Base-by-base conservation (phyloP, 2,888 invertebrate species). In the Amblyteles armatorius region DNA sequence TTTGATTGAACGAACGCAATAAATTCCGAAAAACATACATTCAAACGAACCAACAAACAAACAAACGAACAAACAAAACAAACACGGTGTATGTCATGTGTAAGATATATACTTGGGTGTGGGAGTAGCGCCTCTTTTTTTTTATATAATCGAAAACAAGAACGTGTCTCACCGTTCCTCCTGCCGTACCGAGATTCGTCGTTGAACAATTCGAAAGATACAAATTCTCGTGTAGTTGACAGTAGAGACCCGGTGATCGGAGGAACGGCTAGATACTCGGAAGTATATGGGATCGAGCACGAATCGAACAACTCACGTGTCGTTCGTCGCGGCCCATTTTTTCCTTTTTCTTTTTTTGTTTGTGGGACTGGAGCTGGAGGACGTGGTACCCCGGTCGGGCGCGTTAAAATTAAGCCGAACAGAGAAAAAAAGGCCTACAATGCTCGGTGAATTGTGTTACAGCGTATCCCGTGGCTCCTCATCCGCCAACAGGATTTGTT, bases 71-170 rank as follows among this genome's bases (percentile, higher is more conserved):
- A 69, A 76, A 77, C 65, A 67, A 79, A 48, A 60, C 29, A 91
- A 93, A 93, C 92, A 92, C 92, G 93, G 93, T 94, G 92, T 94
- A 93, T 94, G 94, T 94, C 93, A 94, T 94, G 93, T 94, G 93
- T 94, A 93, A 93, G 92, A 93, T 93, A 93, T 65, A 79, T 92
- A 92, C 92, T 92, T 93, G 93, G 93, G 93, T 94, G 92, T 92
- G 93, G 92, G 92, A 91, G 92, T 93, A 92, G 90, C 90, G 90
- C 91, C 89, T 84, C 88, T 87, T 71, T 65, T 65, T 3, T 22
- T 78, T 69, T 50, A 78, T 65, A 40, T 19, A n/a, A 40, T 67
- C 55, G 52, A 48, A 48, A 48, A 48, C 44, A 48, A 13, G 4
- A 16, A 69, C 57, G 29, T 13, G 48, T 72, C 82, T 79, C 74